Evolutionary conservation across 2,113 vertebrate species (phyloP), one percentile per base, ranked within the genome.

Genomic region (Gulo gulo): DNA sequence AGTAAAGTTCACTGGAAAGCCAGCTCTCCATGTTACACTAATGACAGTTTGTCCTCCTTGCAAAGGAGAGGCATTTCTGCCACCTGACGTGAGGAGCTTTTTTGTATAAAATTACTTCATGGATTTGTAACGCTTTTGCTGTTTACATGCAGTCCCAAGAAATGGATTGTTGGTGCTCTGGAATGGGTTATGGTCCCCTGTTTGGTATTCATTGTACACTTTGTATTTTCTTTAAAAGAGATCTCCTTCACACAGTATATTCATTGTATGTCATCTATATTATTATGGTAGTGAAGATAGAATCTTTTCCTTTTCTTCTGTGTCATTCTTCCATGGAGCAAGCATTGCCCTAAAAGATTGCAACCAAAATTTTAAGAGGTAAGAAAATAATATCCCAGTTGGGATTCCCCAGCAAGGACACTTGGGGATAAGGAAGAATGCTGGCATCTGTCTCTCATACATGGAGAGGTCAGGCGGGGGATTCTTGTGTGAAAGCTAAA

Each of bases 1-100:
- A 97, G 98, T 98, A 98, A 93, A 97, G 91, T 91, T 98, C 97
- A 98, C 98, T 98, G 98, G 98, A 98, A 98, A 97, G 95, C 83
- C 93, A 67, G 79, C 96, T 95, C 94, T 93, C 97, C 39, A 63
- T 90, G 96, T 96, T 97, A 94, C 8, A 52, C 97, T 98, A 97
- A 90, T 74, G 91, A 97, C 95, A 34, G 88, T 97, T 94, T 94
- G 1, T 84, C 94, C 92, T 74, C n/a, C 94, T 83, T 59, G 31
- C 34, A 79, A 69, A 47, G 63, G 97, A 65, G 29, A 74, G 69
- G 39, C 55, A 79, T 97, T 95, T 92, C 94, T 97, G 97, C 97
- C 81, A 45, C 71, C 90, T 96, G 71, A 96, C 76, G 47, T 93
- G 80, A 96, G 34, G 73, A 85, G 91, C 52, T 50, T 82, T 97